Conservation (phyloP, 2,888 invertebrate genomes). For the Leptopilina syphax region DNA sequence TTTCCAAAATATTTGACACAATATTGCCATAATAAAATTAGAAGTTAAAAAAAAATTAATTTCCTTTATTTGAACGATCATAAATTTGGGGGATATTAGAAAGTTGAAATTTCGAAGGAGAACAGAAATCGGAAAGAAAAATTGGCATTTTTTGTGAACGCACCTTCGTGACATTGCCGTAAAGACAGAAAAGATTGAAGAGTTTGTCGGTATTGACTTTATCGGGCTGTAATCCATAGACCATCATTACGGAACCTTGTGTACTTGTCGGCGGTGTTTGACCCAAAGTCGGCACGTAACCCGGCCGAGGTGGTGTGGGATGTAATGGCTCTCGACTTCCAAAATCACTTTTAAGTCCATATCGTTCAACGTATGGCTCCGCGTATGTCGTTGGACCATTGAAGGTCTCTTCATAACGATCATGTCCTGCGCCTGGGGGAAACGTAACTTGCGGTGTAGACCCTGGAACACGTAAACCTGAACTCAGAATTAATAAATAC, state of each 20-base stretch:
- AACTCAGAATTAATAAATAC: slow-evolving; percentile 30
- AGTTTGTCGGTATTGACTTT: slow-evolving; percentile 96
- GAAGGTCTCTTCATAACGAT: slow-evolving; percentile 75
- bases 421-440: slow-evolving; percentile 71
- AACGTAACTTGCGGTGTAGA: slow-evolving; percentile 72
- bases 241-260: slow-evolving; percentile 97
- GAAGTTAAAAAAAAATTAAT: too few relatives aligned
- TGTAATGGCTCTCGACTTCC: slow-evolving; percentile 74
- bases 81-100: too few relatives aligned
- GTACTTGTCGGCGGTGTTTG: slow-evolving; percentile 73
- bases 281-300: slow-evolving; percentile 74
- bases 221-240: slow-evolving; percentile 95
- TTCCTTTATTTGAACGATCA: too few relatives aligned
- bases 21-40: too few relatives aligned
- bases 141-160: not conserved
- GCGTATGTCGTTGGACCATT: slow-evolving; percentile 74
- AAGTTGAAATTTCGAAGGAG: too few relatives aligned
- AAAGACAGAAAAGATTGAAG: slow-evolving; percentile 98
- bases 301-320: slow-evolving; percentile 74
- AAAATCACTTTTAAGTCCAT: slow-evolving; percentile 73
- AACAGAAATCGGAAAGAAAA: too few relatives aligned
- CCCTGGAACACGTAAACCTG: slow-evolving; percentile 60
- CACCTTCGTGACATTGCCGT: slow-evolving; percentile 98
- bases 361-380: slow-evolving; percentile 74
- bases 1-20: too few relatives aligned